Base-by-base conservation (phyloP, 2,888 invertebrate genomes). In the Congeria kusceri region DNA sequence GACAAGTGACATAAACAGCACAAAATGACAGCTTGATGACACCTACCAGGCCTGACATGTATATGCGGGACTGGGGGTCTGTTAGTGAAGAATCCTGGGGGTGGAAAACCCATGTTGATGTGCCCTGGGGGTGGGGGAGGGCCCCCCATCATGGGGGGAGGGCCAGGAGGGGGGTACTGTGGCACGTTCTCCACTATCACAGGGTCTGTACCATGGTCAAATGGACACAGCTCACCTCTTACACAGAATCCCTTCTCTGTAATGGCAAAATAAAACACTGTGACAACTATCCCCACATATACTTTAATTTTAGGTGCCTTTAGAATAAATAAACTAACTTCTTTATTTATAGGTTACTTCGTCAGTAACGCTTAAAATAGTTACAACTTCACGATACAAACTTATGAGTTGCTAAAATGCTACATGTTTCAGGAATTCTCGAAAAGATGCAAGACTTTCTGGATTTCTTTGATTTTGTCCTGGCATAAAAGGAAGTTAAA, bases 201-300 rank as follows among this genome's bases (percentile, higher is more conserved):
- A 0, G 99, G 99, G 94, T 99, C 99, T 0, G 96, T 95, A 7
- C 99, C 99, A 94, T 99, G 99, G 94, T 99, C 99, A 95, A 96
- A 99, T 5, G 97, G 97, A 93, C 99, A 99, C 78, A 98, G 95
- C 93, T 99, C 99, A 0, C 99, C 99, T 3, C 97, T 95, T 96
- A 99, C 97, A 93, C 99, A 99, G 93, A 96, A 98, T 0, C 98
- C 98, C 91, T 97, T 97, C 93, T 98, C 98, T 96, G 95, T 20
- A 93, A 93, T 70, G 64, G 56, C 44, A 53, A 72, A 64, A 11
- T 18, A 63, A 11, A 28, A 9, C 23, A 7, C 4, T 20, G 53
- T 13, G 53, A 39, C 15, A 39, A 39, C 1, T 15, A 39, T 5
- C 39, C 9, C 9, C 15, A 39, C 3, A 7, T 4, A 11, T 32